Evolutionary conservation across 1,140 invertebrate species (phyloP), one percentile per base, ranked within the genome.

Genomic region (Camponotus pennsylvanicus): DNA sequence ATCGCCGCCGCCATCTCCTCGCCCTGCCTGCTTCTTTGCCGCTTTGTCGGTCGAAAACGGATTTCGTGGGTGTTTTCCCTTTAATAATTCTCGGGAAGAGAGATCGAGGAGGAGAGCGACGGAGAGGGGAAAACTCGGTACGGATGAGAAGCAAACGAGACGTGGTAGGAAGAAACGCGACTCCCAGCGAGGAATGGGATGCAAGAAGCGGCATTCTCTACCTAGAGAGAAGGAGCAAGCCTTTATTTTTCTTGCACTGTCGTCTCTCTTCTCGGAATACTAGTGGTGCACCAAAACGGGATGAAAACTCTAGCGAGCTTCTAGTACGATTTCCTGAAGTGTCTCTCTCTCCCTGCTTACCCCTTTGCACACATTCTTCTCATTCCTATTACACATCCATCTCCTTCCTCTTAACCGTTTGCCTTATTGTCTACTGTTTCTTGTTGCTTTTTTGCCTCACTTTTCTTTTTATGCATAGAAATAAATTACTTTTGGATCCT

Each of bases 291-390:
- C 82, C 90, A 80, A 89, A 91, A 89, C 86, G 88, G 84, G 88
- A 91, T 64, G 86, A 80, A 86, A 91, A 79, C 70, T 73, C 80
- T n/a, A 42, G 85, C 86, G 87, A 91, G 90, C 71, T 89, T 75
- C 69, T 84, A 85, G 89, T 83, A 89, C 90, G 82, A 91, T 91
- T 91, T 91, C 85, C 83, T 89, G 70, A 55, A 91, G 85, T 85
- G 83, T 90, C 77, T 79, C 85, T 45, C 77, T 78, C 85, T 45
- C 49, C 67, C 85, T 77, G 66, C 59, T 85, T 76, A 49, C 57
- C 85, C 78, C 82, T 78, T 85, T 80, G 42, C 79, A 78, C 70
- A 37, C 75, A 57, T 61, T 64, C 67, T 52, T 42, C 63, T n/a
- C 61, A 5, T 70, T 52, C 9, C 59, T 57, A 5, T 66, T 57